phyloP scores from a whole-genome alignment of 2,113 vertebrate genomes.

The Triplophysa dalaica region DNA sequence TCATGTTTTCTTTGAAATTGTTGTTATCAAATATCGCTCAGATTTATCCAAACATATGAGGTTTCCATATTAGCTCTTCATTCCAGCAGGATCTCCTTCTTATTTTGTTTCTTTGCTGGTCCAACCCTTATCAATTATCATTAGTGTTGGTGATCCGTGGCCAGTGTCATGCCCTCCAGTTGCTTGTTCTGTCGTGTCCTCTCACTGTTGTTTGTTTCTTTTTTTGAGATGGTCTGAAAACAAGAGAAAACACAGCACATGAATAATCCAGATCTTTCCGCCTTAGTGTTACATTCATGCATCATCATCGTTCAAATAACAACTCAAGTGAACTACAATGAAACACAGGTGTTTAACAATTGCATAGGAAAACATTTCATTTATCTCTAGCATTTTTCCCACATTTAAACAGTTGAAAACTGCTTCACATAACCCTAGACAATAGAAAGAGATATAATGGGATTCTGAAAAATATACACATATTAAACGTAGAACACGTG shows the following conservation, averaged over 20 bases:
- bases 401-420: too few species aligned
- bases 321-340: not conserved
- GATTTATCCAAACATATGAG: not conserved
- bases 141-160: slow-evolving; percentile 3
- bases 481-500: too few species aligned
- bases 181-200: not conserved
- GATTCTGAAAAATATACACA: too few species aligned
- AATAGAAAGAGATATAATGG: too few species aligned
- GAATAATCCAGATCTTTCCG: not conserved
- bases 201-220: not conserved
- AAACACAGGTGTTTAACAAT: not conserved
- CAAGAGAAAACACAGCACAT: not conserved
- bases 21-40: slow-evolving; percentile 32
- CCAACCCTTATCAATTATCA: not conserved
- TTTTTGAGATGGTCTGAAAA: slow-evolving; percentile 15
- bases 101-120: not conserved
- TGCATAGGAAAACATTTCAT: not conserved
- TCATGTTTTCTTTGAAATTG: slow-evolving; percentile 49
- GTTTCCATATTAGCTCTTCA: slow-evolving; percentile 15
- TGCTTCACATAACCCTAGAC: too few species aligned
- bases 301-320: not conserved
- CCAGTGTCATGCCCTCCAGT: not conserved
- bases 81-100: not conserved
- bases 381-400: too few species aligned
- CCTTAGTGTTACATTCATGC: not conserved